phyloP scores from a whole-genome alignment of 2,797 vertebrate species.

The Oreochromis grahami region DNA sequence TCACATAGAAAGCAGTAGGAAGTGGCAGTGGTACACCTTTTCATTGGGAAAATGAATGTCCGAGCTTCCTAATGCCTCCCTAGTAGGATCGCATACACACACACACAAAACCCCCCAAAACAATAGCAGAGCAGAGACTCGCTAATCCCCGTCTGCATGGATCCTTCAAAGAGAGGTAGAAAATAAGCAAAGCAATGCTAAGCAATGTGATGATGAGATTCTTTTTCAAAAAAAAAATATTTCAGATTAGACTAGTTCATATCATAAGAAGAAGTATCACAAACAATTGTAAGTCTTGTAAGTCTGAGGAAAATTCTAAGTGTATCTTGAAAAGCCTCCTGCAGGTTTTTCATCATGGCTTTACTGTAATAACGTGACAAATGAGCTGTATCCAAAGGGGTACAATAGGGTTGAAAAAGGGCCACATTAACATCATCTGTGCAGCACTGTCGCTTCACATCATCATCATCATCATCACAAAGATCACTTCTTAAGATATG shows the following conservation, averaged over 20 bases:
- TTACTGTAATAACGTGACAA: not conserved
- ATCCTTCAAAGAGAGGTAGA: not conserved
- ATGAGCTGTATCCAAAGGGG: not conserved
- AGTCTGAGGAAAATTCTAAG: not conserved
- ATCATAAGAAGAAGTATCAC: not conserved
- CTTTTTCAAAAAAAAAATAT: not conserved
- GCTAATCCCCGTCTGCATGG: not conserved
- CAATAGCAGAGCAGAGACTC: not conserved
- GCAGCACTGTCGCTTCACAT: no score
- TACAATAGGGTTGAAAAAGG: not conserved
- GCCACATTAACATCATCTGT: no score
- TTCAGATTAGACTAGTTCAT: not conserved
- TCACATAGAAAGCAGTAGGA: not conserved
- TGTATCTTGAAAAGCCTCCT: not conserved
- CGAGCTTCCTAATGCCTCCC: not conserved
- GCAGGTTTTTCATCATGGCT: not conserved
- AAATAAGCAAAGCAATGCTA: not conserved
- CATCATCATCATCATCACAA: no score
- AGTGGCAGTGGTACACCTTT: not conserved
- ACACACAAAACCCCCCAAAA: not conserved
- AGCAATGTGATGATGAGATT: not conserved
- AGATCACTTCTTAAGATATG: no score
- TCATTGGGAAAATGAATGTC: not conserved
- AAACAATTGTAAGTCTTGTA: not conserved
- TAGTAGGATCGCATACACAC: not conserved